These are phyloP conservation scores for Cyprinella venusta DNA, from an alignment of 2,797 vertebrate genomes.

Conservation along the genomic window DNA sequence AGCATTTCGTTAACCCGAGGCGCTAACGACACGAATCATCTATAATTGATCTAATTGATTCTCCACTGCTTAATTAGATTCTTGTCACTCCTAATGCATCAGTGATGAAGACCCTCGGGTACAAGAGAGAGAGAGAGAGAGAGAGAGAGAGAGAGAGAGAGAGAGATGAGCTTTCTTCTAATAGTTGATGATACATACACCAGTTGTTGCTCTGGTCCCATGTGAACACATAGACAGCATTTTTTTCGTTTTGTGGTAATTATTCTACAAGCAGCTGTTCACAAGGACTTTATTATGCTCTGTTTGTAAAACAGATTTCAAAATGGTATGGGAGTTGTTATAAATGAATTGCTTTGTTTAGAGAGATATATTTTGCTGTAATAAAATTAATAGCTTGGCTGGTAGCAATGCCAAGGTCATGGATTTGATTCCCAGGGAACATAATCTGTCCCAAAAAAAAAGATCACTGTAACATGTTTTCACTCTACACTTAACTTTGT, in stretches of 20 bases:
- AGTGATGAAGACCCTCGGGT: slow-evolving; percentile 47
- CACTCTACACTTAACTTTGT: slow-evolving; percentile 1
- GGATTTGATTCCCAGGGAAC: neutral
- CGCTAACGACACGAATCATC: slow-evolving; percentile 54
- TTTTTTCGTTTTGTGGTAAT: slow-evolving; percentile 22
- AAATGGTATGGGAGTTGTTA: neutral
- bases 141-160: slow-evolving; percentile 25
- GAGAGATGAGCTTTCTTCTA: slow-evolving; percentile 36
- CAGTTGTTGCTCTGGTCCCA: slow-evolving; percentile 30
- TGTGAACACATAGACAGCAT: slow-evolving; percentile 18
- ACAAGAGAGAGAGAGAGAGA: slow-evolving; percentile 1
- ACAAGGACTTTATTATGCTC: slow-evolving; percentile 1
- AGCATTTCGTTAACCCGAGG: slow-evolving; percentile 46
- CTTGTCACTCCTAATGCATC: slow-evolving; percentile 59
- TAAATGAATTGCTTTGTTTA: neutral
- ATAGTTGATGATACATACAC: slow-evolving; percentile 38
- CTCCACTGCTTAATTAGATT: slow-evolving; percentile 59
- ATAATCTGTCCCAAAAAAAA: neutral
- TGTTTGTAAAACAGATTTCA: slow-evolving; percentile 26
- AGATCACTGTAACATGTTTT: neutral
- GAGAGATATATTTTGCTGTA: slow-evolving; percentile 5
- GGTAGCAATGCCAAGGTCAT: slow-evolving; percentile 5
- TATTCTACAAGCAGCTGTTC: slow-evolving; percentile 23
- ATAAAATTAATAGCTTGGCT: slow-evolving; percentile 1
- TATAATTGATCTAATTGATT: slow-evolving; percentile 65